Evolutionary conservation across 1,140 invertebrate genomes (phyloP), one percentile per base, ranked within the genome.

Genomic region (Triops cancriformis): DNA sequence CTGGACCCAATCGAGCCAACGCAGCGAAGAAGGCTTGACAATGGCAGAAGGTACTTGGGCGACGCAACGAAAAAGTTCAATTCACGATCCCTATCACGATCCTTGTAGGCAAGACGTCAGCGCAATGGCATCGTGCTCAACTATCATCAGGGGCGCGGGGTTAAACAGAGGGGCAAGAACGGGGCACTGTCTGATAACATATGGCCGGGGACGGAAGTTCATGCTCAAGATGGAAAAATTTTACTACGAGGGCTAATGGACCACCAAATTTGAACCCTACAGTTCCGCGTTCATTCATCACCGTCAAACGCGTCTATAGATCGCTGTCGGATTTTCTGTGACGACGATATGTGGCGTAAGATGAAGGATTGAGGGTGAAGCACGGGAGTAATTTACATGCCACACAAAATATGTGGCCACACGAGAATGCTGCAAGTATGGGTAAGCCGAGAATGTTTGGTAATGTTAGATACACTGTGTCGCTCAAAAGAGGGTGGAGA

Each of bases 241-340:
- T 64, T 64, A 64, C 31, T 2, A 37, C 31, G 31, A 7, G 51
- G 14, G 51, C 51, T 23, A 64, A 64, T 64, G 51, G 51, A 64
- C 51, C 51, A 64, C 51, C 51, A 64, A 64, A 64, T 64, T 64
- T 64, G 51, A 64, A 64, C 4, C 14, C 51, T 9, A 37, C 31
- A 64, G 51, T 64, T 64, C 51, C 51, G 51, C 14, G 51, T 64
- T 64, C 51, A 64, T 64, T 64, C 51, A 64, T 64, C 51, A 64
- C 51, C 23, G 51, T 64, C 23, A 23, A 23, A n/a, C 51, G 14
- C 51, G 51, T 23, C 51, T 23, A 14, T 37, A 7, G 2, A 37
- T 64, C 51, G 5, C 51, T 64, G 51, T 64, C 51, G 14, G 51
- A 64, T 23, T 64, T 18, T 64, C 31, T 64, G 18, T 23, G 51